phyloP scores from a whole-genome alignment of 2,888 invertebrate species.

The Lymantria dispar region DNA sequence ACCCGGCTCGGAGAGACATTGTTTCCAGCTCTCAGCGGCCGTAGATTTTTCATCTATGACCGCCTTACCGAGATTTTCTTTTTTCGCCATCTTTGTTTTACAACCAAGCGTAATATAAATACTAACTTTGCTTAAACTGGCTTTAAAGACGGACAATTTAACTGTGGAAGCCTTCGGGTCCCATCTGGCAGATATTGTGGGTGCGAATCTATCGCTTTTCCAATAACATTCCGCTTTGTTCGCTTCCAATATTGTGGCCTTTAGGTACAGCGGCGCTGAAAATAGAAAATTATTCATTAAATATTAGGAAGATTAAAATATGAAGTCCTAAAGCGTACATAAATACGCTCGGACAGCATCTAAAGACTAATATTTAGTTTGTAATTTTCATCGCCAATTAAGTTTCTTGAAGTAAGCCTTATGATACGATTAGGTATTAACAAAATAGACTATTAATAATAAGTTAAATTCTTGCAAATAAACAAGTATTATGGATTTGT shows the following conservation, averaged over 20 bases:
- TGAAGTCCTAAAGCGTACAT: not conserved
- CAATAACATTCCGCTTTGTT: slow-evolving; percentile 83
- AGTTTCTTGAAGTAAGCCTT: too few species aligned
- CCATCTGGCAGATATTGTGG: slow-evolving; percentile 90
- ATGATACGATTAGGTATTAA: too few species aligned
- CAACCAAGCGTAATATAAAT: slow-evolving; percentile 85
- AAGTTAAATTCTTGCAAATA: too few species aligned
- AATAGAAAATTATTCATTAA: slow-evolving; percentile 23
- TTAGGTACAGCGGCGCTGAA: slow-evolving; percentile 88
- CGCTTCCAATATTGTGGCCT: slow-evolving; percentile 88
- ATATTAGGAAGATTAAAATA: not conserved
- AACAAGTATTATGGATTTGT: too few species aligned
- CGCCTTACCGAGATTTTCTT: slow-evolving; percentile 85
- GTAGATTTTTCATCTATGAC: slow-evolving; percentile 84
- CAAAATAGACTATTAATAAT: too few species aligned
- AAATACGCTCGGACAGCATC: too few species aligned
- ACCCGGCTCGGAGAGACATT: slow-evolving; percentile 80
- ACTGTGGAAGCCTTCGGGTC: slow-evolving; percentile 85
- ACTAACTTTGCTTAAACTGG: slow-evolving; percentile 84
- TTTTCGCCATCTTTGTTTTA: slow-evolving; percentile 86
- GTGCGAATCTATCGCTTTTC: slow-evolving; percentile 89
- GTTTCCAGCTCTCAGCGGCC: slow-evolving; percentile 84
- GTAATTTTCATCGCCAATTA: too few species aligned
- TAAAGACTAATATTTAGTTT: too few species aligned
- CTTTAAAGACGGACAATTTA: slow-evolving; percentile 84